Evolutionary conservation across 2,113 vertebrate species (phyloP), one percentile per base, ranked within the genome.

Genomic region (Tyto alba): DNA sequence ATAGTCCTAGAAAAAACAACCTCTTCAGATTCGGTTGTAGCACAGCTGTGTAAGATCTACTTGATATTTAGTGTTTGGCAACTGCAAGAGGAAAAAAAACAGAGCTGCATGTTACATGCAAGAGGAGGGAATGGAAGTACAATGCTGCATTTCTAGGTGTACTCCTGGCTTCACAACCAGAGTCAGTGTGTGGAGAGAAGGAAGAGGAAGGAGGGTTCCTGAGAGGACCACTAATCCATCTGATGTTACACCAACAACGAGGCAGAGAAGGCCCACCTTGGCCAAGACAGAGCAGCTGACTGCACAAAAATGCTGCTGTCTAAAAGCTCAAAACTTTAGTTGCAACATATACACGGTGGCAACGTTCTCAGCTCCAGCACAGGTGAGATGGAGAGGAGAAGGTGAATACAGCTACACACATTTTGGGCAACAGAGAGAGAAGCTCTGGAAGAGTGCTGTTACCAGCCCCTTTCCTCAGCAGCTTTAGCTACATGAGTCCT

Each of bases 1-100:
- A 95, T 91, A 95, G 92, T 96, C 76, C 89, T 90, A 93, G 86
- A 56, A 96, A 92, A 82, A 84, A 79, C 90, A 92, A 91, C 86
- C 91, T 82, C 83, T 93, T 89, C 77, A 10, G 91, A 63, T 59
- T 72, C 6, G 32, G 93, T 72, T 95, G 92, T 64, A 93, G 82
- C 94, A 95, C 87, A 92, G 94, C 89, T 91, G 81, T 9, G 72
- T 67, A 75, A 85, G 92, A 95, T 86, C 95, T 85, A 80, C 9
- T 71, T 56, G 89, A 73, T 87, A 72, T 86, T 88, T 90, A 91
- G 85, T 91, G 93, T 91, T 90, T 96, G 89, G 95, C 88, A 93
- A 90, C 85, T 47, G 83, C 50, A 29, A 80, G 87, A 90, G 67
- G 77, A 22, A 63, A 74, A 78, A 62, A 50, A 85, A 26, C 17